These are phyloP conservation scores for Halcyon badia DNA, from an alignment of 2,797 vertebrate genomes.

Conservation along the genomic window DNA sequence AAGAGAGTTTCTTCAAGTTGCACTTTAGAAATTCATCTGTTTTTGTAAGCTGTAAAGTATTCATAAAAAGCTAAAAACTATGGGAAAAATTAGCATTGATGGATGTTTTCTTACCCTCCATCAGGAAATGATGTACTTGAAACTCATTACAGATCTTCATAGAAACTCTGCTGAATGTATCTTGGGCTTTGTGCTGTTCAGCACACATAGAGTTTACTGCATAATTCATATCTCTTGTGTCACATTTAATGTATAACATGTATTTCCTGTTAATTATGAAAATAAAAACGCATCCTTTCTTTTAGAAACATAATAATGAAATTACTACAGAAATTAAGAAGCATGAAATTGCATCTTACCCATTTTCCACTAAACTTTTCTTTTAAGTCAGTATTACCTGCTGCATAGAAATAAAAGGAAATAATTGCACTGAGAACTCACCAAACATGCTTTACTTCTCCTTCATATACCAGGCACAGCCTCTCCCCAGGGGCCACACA, in stretches of 20 bases:
- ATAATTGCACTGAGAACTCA: neutral
- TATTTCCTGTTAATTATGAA: conserved; percentile 82
- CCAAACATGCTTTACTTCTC: neutral
- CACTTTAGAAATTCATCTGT: conserved; percentile 71
- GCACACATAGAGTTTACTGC: conserved; percentile 75
- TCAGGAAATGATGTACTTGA: conserved; percentile 85
- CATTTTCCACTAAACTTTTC: neutral
- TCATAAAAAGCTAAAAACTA: conserved; percentile 77
- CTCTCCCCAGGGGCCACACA: neutral
- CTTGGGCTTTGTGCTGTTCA: conserved; percentile 79
- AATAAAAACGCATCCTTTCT: conserved; percentile 74
- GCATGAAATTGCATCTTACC: conserved; percentile 7
- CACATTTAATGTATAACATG: conserved; percentile 82
- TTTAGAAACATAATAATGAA: conserved; percentile 74
- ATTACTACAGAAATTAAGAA: conserved; percentile 66
- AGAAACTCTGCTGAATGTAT: conserved; percentile 71
- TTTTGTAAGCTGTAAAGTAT: conserved; percentile 78
- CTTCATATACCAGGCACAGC: neutral
- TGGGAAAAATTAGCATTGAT: conserved; percentile 84
- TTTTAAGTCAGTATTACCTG: conserved; percentile 1
- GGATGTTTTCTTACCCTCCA: conserved; percentile 82
- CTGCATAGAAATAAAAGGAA: neutral
- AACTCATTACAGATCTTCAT: conserved; percentile 81
- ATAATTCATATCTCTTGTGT: conserved; percentile 85
- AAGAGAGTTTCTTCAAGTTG: conserved; percentile 64